Base-by-base conservation (phyloP, 2,797 vertebrate genomes). In the Sibirionetta formosa region DNA sequence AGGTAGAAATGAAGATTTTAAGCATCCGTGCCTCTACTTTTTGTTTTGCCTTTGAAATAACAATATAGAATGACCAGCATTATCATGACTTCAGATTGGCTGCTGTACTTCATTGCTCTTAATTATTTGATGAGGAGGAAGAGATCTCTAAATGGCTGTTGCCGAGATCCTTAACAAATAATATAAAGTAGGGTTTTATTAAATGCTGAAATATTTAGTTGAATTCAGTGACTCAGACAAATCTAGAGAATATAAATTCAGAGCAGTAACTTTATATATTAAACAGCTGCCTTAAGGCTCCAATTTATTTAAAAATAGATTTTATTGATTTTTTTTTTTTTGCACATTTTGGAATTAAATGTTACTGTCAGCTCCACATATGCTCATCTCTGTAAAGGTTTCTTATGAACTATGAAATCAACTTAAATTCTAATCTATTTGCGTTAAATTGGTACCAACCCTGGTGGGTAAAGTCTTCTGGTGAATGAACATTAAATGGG, bases 191-290 rank as follows among this genome's bases (percentile, higher is more conserved):
- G 44, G 56, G 63, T 69, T 95, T 86, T 88, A 92, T 90, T 90
- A 95, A 90, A 85, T 44, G 71, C 48, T 94, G 93, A 96, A 97
- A 96, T 94, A 93, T 86, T 95, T 94, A 94, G 73, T 69, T 84
- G 56, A 92, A 94, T 94, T 94, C 91, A 89, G 71, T 64, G 79
- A 90, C 88, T 84, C 86, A 56, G 88, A 94, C 78, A 94, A 93
- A 94, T 68, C 58, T 57, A 66, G 33, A 83, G 72, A 64, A 46
- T 89, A 92, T 85, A 71, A 93, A 93, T 87, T 92, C 66, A 82
- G 88, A 84, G 38, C 65, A 57, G 85, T 58, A 87, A 89, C 75
- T 94, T 91, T 70, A 84, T 60, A 86, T 72, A 94, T 96, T 91
- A 86, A 96, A 94, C 13, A 86, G 86, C 44, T 92, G 81, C 91